phyloP scores from a whole-genome alignment of 2,113 vertebrate genomes.

The Phoxinus phoxinus region DNA sequence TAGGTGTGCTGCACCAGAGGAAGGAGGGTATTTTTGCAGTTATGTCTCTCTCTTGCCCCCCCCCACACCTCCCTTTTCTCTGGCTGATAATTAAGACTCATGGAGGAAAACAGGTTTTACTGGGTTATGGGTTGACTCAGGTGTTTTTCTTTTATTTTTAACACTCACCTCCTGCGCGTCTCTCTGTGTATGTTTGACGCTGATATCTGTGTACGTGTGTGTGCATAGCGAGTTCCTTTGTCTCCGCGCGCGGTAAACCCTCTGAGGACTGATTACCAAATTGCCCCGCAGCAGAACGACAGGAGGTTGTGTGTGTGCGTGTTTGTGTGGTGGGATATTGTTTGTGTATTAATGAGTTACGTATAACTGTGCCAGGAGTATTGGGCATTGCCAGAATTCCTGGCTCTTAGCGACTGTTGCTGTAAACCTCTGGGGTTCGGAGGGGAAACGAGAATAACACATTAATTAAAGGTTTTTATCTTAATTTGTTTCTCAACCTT shows the following conservation, averaged over 20 bases:
- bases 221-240: slow-evolving; percentile 17
- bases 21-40: slow-evolving; percentile 46
- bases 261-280: slow-evolving; percentile 65
- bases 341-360: slow-evolving; percentile 72
- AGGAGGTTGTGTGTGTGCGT: slow-evolving; percentile 27
- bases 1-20: slow-evolving; percentile 37
- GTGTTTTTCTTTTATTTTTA: slow-evolving; percentile 35
- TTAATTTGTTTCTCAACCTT: slow-evolving; percentile 33
- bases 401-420: slow-evolving; percentile 38
- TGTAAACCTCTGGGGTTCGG: slow-evolving; percentile 20
- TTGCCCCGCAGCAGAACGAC: slow-evolving; percentile 63
- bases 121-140: slow-evolving; percentile 28
- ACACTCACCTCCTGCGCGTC: background rate
- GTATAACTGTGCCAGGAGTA: slow-evolving; percentile 68
- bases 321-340: slow-evolving; percentile 51
- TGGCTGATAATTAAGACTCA: slow-evolving; percentile 34
- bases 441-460: slow-evolving; percentile 40
- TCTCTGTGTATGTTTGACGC: slow-evolving; percentile 8
- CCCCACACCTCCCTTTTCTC: slow-evolving; percentile 15
- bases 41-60: background rate
- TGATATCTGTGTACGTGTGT: slow-evolving; percentile 29
- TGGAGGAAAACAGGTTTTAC: slow-evolving; percentile 39
- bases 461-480: slow-evolving; percentile 62
- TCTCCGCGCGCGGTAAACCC: slow-evolving; percentile 32
- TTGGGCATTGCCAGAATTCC: slow-evolving; percentile 46